These are phyloP conservation scores for Andrena dorsata DNA, from an alignment of 2,888 invertebrate genomes.

Conservation along the genomic window DNA sequence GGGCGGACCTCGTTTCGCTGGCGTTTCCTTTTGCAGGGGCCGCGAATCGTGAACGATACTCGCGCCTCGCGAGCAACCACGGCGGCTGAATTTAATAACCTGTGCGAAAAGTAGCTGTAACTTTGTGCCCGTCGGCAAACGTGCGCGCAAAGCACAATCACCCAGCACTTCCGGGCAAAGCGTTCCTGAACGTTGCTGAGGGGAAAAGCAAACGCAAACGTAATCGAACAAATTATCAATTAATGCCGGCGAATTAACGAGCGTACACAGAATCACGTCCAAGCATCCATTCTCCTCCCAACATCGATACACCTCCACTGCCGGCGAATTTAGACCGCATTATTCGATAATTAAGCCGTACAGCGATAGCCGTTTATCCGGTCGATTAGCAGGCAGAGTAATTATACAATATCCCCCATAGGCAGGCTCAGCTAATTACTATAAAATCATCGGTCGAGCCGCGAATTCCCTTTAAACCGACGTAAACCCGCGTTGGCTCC, in stretches of 20 bases:
- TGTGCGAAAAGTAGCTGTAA: constrained; percentile 1
- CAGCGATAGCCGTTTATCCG: constrained; percentile 49
- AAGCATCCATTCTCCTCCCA: constrained; percentile 1
- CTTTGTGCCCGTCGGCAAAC: neutral
- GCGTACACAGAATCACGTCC: neutral
- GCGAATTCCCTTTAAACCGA: constrained; percentile 19
- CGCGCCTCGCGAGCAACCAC: constrained; percentile 17
- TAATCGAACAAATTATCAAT: constrained; percentile 14
- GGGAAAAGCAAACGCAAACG: neutral
- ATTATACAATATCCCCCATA: constrained; percentile 40
- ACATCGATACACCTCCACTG: constrained; percentile 13
- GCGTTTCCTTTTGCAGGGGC: constrained; percentile 2
- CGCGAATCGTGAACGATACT: constrained; percentile 1
- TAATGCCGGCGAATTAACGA: constrained; percentile 15
- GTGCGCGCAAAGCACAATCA: neutral
- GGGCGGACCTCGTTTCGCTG: neutral
- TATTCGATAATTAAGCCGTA: constrained; percentile 55
- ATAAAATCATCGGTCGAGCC: constrained; percentile 41
- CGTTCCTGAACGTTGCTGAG: neutral
- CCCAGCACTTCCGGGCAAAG: neutral
- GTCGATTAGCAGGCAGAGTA: constrained; percentile 51
- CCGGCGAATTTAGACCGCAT: constrained; percentile 37
- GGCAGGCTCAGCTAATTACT: constrained; percentile 43
- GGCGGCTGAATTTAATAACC: constrained; percentile 17
- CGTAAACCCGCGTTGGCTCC: neutral